Evolutionary conservation across 2,797 vertebrate species (phyloP).

Genomic region (Neopelma chrysocephalum): DNA sequence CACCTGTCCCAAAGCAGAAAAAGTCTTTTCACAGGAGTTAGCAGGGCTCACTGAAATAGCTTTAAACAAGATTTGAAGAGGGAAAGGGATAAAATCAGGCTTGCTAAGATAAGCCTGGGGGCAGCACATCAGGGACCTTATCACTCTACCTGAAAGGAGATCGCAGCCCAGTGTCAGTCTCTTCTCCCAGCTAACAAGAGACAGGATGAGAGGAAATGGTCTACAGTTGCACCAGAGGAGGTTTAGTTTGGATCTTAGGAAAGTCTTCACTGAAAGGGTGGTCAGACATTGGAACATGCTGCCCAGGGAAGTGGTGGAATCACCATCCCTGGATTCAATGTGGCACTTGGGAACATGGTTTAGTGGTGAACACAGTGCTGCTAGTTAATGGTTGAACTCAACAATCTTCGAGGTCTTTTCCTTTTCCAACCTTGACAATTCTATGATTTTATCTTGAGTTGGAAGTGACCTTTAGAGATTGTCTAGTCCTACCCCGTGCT

Average conservation of each 20-base stretch:
- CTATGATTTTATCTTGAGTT: neutral
- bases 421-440: neutral
- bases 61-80: neutral
- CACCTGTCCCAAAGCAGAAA: neutral
- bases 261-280: neutral
- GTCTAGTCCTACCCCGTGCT: neutral
- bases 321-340: neutral
- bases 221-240: neutral
- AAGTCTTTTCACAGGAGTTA: neutral
- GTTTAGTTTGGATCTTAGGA: neutral
- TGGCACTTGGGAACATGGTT: neutral
- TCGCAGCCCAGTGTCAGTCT: neutral
- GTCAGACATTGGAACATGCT: neutral
- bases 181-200: neutral
- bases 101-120: neutral
- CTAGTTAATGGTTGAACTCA: neutral
- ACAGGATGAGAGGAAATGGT: neutral
- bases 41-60: neutral
- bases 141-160: neutral
- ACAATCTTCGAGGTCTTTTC: neutral
- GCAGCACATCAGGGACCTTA: neutral
- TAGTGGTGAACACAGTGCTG: neutral
- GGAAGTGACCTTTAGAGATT: neutral
- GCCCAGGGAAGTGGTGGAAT: neutral
- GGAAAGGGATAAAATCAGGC: neutral